Evolutionary conservation across 2,888 invertebrate species (phyloP).

Genomic region (Fragum whitleyi): DNA sequence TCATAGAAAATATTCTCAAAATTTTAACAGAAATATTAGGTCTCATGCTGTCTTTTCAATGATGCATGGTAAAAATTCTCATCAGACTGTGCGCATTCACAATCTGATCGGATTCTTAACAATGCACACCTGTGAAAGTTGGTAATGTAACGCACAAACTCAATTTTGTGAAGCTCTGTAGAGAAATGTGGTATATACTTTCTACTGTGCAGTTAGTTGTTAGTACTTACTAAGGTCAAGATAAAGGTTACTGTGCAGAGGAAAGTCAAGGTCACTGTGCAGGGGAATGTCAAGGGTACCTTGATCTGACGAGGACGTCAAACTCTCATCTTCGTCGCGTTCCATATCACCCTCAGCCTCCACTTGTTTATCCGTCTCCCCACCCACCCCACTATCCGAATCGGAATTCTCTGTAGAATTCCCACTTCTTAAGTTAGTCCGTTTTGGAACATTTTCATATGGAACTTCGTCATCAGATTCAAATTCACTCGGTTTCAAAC

Average conservation of each 20-base stretch:
- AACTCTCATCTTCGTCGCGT: slow-evolving; percentile 37
- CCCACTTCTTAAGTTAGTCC: slow-evolving; percentile 27
- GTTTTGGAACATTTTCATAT: slow-evolving; percentile 49
- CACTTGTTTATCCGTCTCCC: slow-evolving; percentile 67
- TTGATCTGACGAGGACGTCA: slow-evolving; percentile 88
- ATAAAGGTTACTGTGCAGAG: slow-evolving; percentile 35
- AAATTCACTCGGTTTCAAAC: slow-evolving; percentile 5
- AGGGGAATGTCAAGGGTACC: slow-evolving; percentile 49
- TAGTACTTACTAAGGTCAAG: slow-evolving; percentile 65
- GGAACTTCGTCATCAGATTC: background rate
- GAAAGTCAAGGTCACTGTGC: slow-evolving; percentile 49
- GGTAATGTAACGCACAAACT: too few species aligned
- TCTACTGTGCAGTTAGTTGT: slow-evolving; percentile 23
- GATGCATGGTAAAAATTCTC: too few species aligned
- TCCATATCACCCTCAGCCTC: slow-evolving; percentile 17
- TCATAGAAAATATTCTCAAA: too few species aligned
- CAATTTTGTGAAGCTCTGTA: too few species aligned
- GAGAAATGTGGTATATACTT: too few species aligned
- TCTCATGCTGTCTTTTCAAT: too few species aligned
- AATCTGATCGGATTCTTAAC: too few species aligned
- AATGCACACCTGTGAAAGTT: too few species aligned
- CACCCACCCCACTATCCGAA: slow-evolving; percentile 77
- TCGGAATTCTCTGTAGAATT: slow-evolving; percentile 70
- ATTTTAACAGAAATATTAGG: too few species aligned
- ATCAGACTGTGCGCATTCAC: too few species aligned